A percentile compares a stretch with the other conserved stretches of the same genome.
Evolutionary conservation across 2,113 vertebrate genomes (phyloP).

Genomic region (Canis aureus): DNA sequence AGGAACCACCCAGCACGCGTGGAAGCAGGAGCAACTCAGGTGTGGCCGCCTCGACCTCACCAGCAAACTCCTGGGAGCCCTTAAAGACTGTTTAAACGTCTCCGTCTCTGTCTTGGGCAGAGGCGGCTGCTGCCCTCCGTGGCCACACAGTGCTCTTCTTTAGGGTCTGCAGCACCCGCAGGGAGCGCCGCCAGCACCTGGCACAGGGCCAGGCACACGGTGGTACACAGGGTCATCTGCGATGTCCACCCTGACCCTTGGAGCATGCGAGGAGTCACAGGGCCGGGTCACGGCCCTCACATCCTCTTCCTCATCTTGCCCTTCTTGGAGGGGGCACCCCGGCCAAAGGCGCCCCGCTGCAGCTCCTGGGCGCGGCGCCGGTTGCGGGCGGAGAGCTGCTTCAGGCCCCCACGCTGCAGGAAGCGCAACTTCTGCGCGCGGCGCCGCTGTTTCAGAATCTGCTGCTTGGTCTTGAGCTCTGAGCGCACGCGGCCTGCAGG

Average conservation of each 20-base stretch:
- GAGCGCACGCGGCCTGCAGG: slow-evolving; percentile 84
- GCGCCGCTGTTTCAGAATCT: slow-evolving; percentile 96
- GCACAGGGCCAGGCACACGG: background rate
- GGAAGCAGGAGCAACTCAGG: background rate
- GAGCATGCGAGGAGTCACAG: rapidly evolving
- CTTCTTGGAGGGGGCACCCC: slow-evolving; percentile 85
- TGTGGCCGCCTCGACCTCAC: background rate
- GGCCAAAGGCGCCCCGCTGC: slow-evolving; percentile 93
- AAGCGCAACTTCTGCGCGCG: slow-evolving; percentile 91
- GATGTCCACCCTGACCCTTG: background rate
- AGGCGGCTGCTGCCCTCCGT: background rate
- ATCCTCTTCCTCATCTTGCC: slow-evolving; percentile 95
- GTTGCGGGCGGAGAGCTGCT: slow-evolving; percentile 88
- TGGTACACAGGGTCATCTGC: rapidly evolving
- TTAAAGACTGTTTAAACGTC: background rate
- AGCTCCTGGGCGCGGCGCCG: slow-evolving; percentile 89
- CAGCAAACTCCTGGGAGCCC: background rate
- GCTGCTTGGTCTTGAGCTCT: slow-evolving; percentile 93
- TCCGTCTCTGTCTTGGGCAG: background rate
- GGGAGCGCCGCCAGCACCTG: background rate
- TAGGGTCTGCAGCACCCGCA: rapidly evolving
- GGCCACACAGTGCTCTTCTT: rapidly evolving
- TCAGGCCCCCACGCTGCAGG: slow-evolving; percentile 93
- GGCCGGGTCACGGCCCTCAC: slow-evolving; percentile 63
- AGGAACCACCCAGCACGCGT: background rate